A percentile compares a stretch with the other conserved stretches of the same genome.
phyloP scores from a whole-genome alignment of 2,888 invertebrate genomes.

The Gnatocerus cornutus region DNA sequence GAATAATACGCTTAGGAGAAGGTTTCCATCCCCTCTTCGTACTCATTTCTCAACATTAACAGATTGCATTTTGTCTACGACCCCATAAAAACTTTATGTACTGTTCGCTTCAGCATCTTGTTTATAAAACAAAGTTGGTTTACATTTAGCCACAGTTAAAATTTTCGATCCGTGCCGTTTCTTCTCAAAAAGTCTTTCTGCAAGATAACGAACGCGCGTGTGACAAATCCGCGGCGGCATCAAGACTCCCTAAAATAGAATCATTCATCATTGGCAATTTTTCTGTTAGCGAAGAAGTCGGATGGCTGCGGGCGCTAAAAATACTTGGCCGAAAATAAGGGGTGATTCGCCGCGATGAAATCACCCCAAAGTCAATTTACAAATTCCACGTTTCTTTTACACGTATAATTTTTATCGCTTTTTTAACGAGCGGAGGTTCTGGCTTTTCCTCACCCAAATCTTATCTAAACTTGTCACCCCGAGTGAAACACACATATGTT shows the following conservation, averaged over 20 bases:
- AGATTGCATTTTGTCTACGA: constrained; percentile 11
- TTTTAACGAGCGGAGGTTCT: constrained; percentile 12
- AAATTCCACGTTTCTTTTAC: not conserved
- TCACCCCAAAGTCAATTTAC: constrained; percentile 9
- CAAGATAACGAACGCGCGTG: constrained; percentile 8
- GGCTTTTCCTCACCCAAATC: constrained; percentile 57
- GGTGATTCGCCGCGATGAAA: constrained; percentile 26
- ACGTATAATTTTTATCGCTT: constrained; percentile 32
- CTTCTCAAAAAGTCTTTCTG: not conserved
- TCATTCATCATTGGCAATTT: constrained; percentile 37
- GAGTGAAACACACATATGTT: constrained; percentile 46
- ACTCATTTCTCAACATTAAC: constrained; percentile 21
- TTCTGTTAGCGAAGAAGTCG: constrained; percentile 27
- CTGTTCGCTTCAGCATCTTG: constrained; percentile 7
- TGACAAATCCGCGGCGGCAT: constrained; percentile 31
- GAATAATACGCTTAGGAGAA: not conserved
- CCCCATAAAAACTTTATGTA: constrained; percentile 36
- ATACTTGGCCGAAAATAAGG: constrained; percentile 21
- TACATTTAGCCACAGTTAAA: not conserved
- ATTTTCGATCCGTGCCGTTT: constrained; percentile 13
- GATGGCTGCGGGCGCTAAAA: constrained; percentile 15
- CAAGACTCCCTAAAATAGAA: constrained; percentile 31
- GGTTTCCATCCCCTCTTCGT: not conserved
- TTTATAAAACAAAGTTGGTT: constrained; percentile 27
- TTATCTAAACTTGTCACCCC: constrained; percentile 61